These are phyloP conservation scores for Montipora capitata DNA, from an alignment of 92 coral and sea anemone genomes.

Conservation along the genomic window DNA sequence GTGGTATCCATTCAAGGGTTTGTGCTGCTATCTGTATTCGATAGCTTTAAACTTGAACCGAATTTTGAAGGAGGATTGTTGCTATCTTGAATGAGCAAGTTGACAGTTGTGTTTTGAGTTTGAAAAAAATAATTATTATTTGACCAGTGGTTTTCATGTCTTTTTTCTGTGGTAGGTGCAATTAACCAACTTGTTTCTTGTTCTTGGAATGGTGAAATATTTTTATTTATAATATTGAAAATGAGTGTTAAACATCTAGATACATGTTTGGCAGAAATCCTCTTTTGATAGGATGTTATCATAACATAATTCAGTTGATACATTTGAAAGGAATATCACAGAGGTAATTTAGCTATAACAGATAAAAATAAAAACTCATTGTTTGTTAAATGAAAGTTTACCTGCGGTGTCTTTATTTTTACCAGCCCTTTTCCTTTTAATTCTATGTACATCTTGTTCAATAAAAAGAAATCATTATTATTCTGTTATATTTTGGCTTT, in stretches of 20 bases:
- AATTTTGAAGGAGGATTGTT: neutral
- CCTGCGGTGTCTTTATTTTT: constrained; percentile 1
- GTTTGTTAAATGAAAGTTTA: constrained; percentile 17
- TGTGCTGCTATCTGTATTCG: neutral
- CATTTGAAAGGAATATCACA: neutral
- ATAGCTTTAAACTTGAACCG: neutral
- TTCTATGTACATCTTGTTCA: too few species aligned
- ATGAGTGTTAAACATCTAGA: neutral
- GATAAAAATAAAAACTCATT: constrained; percentile 13
- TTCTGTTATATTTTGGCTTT: too few species aligned
- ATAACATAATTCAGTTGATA: neutral
- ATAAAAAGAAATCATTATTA: too few species aligned
- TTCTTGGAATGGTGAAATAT: neutral
- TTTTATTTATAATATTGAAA: neutral
- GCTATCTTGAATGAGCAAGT: neutral
- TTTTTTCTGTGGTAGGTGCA: neutral
- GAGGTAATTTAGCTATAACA: constrained; percentile 2
- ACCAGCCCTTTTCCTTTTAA: neutral
- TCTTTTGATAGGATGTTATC: neutral
- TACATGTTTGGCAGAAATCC: neutral
- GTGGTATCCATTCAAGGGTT: neutral
- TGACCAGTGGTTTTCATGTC: too few species aligned
- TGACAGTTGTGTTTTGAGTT: neutral
- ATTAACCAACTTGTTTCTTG: neutral
- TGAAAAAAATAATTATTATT: too few species aligned